Evolutionary conservation across 2,797 vertebrate species (phyloP).

Genomic region (Zalophus californianus): DNA sequence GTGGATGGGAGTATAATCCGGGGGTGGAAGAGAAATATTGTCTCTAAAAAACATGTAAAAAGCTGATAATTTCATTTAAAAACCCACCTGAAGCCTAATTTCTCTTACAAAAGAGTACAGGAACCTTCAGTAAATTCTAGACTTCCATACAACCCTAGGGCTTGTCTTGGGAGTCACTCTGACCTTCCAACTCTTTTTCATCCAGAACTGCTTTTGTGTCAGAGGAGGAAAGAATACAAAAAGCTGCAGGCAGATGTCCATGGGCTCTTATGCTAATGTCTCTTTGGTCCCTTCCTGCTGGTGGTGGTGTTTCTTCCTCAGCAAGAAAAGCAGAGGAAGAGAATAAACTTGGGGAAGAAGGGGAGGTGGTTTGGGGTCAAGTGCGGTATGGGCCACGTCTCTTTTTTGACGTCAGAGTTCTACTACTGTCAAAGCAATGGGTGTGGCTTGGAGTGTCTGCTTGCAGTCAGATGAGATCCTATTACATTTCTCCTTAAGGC

Average conservation of each 20-base stretch:
- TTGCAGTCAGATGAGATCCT: background rate
- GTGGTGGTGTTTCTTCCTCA: background rate
- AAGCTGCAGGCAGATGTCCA: background rate
- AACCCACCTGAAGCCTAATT: background rate
- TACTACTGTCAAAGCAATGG: background rate
- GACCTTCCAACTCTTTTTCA: background rate
- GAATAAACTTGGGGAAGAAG: background rate
- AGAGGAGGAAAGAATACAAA: background rate
- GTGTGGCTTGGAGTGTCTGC: background rate
- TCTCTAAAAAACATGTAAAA: background rate
- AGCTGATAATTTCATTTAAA: background rate
- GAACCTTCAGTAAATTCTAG: background rate
- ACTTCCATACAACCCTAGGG: background rate
- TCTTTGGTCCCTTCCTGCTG: background rate
- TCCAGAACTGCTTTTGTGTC: background rate
- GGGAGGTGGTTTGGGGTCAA: background rate
- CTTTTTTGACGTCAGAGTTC: background rate
- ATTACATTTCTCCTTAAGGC: background rate
- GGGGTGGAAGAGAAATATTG: background rate
- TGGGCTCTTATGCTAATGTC: background rate
- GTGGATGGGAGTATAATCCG: background rate
- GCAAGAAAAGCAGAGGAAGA: background rate
- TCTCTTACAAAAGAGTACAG: background rate
- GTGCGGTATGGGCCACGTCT: background rate
- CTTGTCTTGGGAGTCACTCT: background rate